phyloP scores from a whole-genome alignment of 2,888 invertebrate species.

The Sminthurinus aureus region DNA sequence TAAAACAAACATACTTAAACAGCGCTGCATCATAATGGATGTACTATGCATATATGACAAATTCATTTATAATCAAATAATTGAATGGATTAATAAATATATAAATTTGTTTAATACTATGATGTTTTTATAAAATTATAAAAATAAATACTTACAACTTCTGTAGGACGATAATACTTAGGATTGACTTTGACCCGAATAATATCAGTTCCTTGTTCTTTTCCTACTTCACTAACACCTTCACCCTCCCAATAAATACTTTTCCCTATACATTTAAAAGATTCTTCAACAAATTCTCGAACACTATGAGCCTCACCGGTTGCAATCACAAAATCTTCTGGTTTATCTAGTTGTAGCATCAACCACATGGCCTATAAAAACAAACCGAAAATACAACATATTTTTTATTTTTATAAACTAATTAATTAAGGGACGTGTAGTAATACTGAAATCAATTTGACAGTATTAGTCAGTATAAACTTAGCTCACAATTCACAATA shows the following conservation, averaged over 20 bases:
- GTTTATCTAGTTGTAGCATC: slow-evolving; percentile 91
- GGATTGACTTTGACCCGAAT: slow-evolving; percentile 88
- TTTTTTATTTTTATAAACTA: background rate
- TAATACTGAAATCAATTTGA: background rate
- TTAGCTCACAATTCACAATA: background rate
- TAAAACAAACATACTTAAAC: background rate
- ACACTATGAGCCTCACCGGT: slow-evolving; percentile 96
- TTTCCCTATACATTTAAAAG: slow-evolving; percentile 84
- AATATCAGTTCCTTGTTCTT: slow-evolving; percentile 74
- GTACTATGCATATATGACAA: background rate
- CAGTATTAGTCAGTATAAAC: too few relatives aligned
- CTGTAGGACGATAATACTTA: slow-evolving; percentile 96
- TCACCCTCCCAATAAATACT: slow-evolving; percentile 87
- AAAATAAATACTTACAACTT: slow-evolving; percentile 77
- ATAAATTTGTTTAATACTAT: too few relatives aligned
- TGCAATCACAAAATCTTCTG: slow-evolving; percentile 97
- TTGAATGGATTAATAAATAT: background rate
- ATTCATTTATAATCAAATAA: background rate
- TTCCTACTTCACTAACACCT: slow-evolving; percentile 83
- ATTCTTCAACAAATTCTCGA: slow-evolving; percentile 91
- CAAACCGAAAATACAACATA: background rate
- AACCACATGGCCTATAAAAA: slow-evolving; percentile 92
- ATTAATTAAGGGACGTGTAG: background rate
- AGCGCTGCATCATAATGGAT: background rate
- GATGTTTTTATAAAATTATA: background rate